Conservation (phyloP, 2,797 vertebrate species). For the Scolopax rusticola region DNA sequence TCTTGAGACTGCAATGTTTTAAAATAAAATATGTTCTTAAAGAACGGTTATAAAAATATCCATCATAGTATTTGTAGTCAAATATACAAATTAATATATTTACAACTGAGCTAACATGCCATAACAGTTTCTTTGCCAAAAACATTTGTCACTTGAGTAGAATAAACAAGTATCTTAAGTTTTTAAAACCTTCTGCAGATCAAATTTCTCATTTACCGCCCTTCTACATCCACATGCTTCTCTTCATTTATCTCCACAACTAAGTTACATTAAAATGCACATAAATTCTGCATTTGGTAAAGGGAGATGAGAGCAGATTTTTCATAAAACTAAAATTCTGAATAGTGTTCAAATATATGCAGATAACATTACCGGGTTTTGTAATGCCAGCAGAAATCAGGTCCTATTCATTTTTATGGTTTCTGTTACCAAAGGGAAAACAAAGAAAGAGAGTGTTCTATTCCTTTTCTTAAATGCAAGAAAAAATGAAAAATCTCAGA, state of each 20-base stretch:
- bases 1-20: neutral
- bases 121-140: neutral
- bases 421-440: neutral
- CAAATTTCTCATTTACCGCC: neutral
- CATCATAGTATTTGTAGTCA: neutral
- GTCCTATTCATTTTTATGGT: neutral
- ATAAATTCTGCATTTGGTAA: neutral
- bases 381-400: neutral
- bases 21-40: neutral
- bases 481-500: neutral
- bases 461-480: neutral
- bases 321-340: neutral
- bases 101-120: neutral
- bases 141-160: neutral
- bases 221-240: neutral
- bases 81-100: constrained; percentile 28
- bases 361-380: neutral
- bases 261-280: neutral
- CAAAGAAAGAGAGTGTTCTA: neutral
- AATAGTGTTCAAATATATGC: neutral
- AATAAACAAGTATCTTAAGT: constrained; percentile 21
- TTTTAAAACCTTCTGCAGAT: neutral
- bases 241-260: neutral
- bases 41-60: constrained; percentile 7
- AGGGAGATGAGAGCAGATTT: neutral